Conservation (phyloP, 2,113 vertebrate species). For the Ardeotis arabs region DNA sequence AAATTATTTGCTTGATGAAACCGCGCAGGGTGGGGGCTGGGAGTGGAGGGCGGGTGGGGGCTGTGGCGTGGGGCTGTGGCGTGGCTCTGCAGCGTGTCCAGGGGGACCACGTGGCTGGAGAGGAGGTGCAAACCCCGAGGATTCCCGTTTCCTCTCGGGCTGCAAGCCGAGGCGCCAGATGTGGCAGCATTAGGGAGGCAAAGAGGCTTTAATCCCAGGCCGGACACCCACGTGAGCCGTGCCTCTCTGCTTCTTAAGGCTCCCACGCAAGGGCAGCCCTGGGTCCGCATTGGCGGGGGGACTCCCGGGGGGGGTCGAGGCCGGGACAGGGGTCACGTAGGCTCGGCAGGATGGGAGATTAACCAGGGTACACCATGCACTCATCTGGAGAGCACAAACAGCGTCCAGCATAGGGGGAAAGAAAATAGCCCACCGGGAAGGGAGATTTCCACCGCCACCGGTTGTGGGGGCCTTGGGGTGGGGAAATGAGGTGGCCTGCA, state of each 20-base stretch:
- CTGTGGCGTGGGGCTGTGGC: not conserved
- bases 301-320: not conserved
- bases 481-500: not conserved
- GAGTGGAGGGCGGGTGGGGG: slow-evolving; percentile 22
- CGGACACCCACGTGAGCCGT: not conserved
- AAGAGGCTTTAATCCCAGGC: slow-evolving; percentile 45
- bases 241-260: not conserved
- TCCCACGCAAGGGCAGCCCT: slow-evolving; percentile 54
- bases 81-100: not conserved
- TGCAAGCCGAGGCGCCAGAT: slow-evolving; percentile 18
- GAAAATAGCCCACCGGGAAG: not conserved
- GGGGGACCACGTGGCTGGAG: not conserved
- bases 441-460: not conserved
- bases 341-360: not conserved
- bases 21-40: not conserved
- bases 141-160: not conserved
- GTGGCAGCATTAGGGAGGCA: slow-evolving; percentile 58
- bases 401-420: not conserved
- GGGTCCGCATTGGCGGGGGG: not conserved
- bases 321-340: slow-evolving; percentile 23
- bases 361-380: slow-evolving; percentile 56
- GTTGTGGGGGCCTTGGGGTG: not conserved
- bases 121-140: not conserved
- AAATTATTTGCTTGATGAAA: slow-evolving; percentile 43
- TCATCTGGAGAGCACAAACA: not conserved